Conservation (phyloP, 1,140 invertebrate species). For the Nixonia krombeini region DNA sequence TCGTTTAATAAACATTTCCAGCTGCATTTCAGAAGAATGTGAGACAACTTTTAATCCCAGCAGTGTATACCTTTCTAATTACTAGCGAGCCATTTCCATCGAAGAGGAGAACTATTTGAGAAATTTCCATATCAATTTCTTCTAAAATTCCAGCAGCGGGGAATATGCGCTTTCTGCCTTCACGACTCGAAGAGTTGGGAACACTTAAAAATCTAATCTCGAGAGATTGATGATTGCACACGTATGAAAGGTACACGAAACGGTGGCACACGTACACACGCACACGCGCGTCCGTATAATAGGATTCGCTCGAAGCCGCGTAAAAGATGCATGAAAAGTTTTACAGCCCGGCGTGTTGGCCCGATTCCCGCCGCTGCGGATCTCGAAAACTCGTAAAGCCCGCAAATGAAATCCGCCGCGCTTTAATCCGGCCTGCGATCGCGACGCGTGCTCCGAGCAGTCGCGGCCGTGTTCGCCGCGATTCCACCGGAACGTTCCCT, state of each 20-base stretch:
- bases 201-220: slow-evolving; percentile 46
- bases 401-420: slow-evolving; percentile 65
- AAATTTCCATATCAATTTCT: too few species aligned
- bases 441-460: slow-evolving; percentile 22
- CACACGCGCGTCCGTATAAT: slow-evolving; percentile 35
- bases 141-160: too few species aligned
- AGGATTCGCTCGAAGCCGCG: slow-evolving; percentile 39
- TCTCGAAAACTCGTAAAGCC: slow-evolving; percentile 70
- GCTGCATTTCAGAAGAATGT: too few species aligned
- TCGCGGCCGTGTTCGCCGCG: slow-evolving; percentile 12
- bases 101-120: too few species aligned
- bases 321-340: slow-evolving; percentile 53
- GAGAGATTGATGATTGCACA: slow-evolving; percentile 42
- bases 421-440: slow-evolving; percentile 56
- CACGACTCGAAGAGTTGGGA: too few species aligned
- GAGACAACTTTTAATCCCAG: too few species aligned
- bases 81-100: too few species aligned
- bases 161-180: too few species aligned
- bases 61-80: too few species aligned
- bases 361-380: slow-evolving; percentile 50
- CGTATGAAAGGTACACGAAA: slow-evolving; percentile 47
- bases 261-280: slow-evolving; percentile 21
- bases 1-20: too few species aligned
- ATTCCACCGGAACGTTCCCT: slow-evolving; percentile 15
- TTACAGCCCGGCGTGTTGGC: slow-evolving; percentile 45